phyloP scores from a whole-genome alignment of 1,140 invertebrate genomes.

The Holcopasites calliopsidis region DNA sequence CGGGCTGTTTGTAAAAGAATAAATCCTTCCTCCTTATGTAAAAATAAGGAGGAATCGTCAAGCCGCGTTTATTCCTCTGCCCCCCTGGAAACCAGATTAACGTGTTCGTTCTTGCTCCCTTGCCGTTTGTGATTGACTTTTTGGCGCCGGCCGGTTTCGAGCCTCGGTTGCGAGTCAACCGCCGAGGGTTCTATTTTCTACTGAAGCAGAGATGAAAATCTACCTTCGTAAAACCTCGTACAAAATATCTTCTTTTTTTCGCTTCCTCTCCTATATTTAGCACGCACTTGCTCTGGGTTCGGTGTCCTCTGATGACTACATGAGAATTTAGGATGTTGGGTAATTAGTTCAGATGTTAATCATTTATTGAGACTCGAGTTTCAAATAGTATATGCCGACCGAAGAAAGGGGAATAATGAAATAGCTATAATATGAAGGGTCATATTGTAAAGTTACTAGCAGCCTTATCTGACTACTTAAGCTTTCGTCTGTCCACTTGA shows the following conservation, averaged over 20 bases:
- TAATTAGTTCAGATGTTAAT: too few relatives aligned
- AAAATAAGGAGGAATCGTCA: slow-evolving; percentile 36
- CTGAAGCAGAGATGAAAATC: neutral
- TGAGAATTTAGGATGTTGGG: too few relatives aligned
- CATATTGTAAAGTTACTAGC: too few relatives aligned
- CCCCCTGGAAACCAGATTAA: slow-evolving; percentile 6
- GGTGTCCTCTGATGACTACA: neutral
- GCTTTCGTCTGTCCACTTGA: too few relatives aligned
- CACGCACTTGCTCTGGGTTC: neutral
- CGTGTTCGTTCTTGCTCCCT: neutral
- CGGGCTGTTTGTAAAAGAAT: slow-evolving; percentile 39
- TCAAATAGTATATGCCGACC: too few relatives aligned
- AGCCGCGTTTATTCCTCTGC: neutral
- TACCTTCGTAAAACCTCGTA: neutral
- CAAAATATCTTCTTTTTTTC: neutral
- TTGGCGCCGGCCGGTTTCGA: slow-evolving; percentile 28
- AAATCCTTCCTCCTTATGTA: too few relatives aligned
- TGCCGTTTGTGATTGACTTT: slow-evolving; percentile 14
- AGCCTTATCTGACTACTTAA: too few relatives aligned
- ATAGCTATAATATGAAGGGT: too few relatives aligned
- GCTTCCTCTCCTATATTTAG: neutral
- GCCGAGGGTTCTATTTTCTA: slow-evolving; percentile 18
- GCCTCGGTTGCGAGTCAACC: neutral
- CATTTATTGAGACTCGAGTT: too few relatives aligned
- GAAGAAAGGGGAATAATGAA: too few relatives aligned